These are phyloP conservation scores for Pipa parva DNA, from an alignment of 2,113 vertebrate species.

Conservation along the genomic window DNA sequence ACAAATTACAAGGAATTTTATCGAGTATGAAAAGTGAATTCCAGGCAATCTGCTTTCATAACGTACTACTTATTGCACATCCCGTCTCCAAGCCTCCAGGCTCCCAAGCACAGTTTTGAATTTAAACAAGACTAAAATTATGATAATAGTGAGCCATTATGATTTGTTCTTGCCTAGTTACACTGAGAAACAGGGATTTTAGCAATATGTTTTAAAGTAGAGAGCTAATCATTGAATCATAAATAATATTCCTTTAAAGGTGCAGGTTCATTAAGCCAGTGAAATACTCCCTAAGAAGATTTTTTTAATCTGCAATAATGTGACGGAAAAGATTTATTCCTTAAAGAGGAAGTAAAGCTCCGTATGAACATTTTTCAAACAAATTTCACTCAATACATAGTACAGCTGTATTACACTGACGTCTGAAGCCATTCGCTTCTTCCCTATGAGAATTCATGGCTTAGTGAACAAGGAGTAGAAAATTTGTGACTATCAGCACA, in stretches of 20 bases:
- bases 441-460: too few relatives aligned
- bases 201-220: slow-evolving; percentile 31
- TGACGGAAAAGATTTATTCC: too few relatives aligned
- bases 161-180: slow-evolving; percentile 45
- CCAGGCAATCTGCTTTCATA: slow-evolving; percentile 52
- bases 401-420: too few relatives aligned
- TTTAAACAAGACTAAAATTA: slow-evolving; percentile 61
- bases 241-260: slow-evolving; percentile 22
- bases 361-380: too few relatives aligned
- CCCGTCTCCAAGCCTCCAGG: slow-evolving; percentile 48
- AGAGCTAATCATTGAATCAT: slow-evolving; percentile 31
- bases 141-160: slow-evolving; percentile 50
- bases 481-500: too few relatives aligned
- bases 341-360: too few relatives aligned
- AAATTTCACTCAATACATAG: too few relatives aligned
- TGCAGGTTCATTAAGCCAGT: neutral
- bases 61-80: slow-evolving; percentile 48
- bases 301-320: too few relatives aligned
- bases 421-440: too few relatives aligned
- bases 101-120: slow-evolving; percentile 52
- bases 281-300: too few relatives aligned
- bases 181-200: slow-evolving; percentile 44
- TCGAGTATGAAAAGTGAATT: slow-evolving; percentile 54
- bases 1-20: slow-evolving; percentile 57
- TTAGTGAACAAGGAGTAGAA: too few relatives aligned